Percentiles rank a stretch among this genome's conserved stretches.
phyloP scores from a whole-genome alignment of 2,888 invertebrate genomes.

The Ceraclea dissimilis region DNA sequence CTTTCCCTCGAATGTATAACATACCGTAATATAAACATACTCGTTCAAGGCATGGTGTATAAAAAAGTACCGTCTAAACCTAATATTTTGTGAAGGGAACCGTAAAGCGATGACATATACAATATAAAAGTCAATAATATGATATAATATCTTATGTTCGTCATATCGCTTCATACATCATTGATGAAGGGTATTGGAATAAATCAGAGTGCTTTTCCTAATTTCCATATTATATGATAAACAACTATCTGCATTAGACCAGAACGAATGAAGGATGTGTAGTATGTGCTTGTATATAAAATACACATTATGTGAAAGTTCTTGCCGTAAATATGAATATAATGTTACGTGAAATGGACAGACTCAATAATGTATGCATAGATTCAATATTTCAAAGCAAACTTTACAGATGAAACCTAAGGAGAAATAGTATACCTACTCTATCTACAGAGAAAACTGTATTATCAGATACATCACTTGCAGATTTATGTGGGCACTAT shows the following conservation, averaged over 20 bases:
- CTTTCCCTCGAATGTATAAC: neutral
- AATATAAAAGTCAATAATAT: too few relatives aligned
- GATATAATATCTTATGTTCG: slow-evolving; percentile 7
- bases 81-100: slow-evolving; percentile 23
- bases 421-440: too few relatives aligned
- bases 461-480: too few relatives aligned
- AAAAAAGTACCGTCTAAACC: slow-evolving; percentile 17
- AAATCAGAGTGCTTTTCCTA: slow-evolving; percentile 14
- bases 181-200: slow-evolving; percentile 19
- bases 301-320: too few relatives aligned
- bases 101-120: slow-evolving; percentile 19
- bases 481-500: too few relatives aligned
- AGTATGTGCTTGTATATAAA: too few relatives aligned
- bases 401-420: too few relatives aligned
- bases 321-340: too few relatives aligned
- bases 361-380: too few relatives aligned
- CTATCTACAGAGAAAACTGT: too few relatives aligned
- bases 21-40: neutral
- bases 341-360: too few relatives aligned
- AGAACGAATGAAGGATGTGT: neutral
- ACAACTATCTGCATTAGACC: slow-evolving; percentile 1
- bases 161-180: slow-evolving; percentile 17
- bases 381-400: too few relatives aligned
- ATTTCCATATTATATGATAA: neutral
- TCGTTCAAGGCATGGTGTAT: neutral